Conservation (phyloP, 1,140 invertebrate genomes). For the Ladona fulva region DNA sequence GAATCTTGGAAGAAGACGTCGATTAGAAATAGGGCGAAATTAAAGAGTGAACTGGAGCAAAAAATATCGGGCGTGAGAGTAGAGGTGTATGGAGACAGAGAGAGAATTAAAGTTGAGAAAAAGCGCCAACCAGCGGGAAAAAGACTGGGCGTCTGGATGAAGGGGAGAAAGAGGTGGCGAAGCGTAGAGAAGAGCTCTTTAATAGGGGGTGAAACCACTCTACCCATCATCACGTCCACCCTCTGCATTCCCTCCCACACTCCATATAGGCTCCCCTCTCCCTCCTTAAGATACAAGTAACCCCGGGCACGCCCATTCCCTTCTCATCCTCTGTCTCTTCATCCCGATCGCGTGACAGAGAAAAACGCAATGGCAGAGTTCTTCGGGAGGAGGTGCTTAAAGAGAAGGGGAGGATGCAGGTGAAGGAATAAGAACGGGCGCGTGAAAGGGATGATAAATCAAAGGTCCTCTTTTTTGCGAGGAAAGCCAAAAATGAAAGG, state of each 20-base stretch:
- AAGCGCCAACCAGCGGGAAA: too few relatives aligned
- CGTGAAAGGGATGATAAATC: too few relatives aligned
- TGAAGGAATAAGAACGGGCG: too few relatives aligned
- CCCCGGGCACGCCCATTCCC: not conserved
- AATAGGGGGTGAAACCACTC: slow-evolving; percentile 42
- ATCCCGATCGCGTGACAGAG: too few relatives aligned
- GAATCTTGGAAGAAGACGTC: not conserved
- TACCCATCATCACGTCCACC: slow-evolving; percentile 27
- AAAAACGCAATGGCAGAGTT: too few relatives aligned
- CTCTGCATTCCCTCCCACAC: not conserved
- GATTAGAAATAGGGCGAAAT: not conserved
- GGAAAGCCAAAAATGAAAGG: too few relatives aligned
- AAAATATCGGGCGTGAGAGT: not conserved
- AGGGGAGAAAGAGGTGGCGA: not conserved
- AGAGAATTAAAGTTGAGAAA: not conserved
- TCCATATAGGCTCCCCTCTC: too few relatives aligned
- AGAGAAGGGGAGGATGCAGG: too few relatives aligned
- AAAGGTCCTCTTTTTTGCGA: too few relatives aligned
- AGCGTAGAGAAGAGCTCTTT: slow-evolving; percentile 38
- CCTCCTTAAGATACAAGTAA: too few relatives aligned
- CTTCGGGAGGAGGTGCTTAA: too few relatives aligned
- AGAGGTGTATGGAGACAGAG: not conserved
- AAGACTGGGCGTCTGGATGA: not conserved
- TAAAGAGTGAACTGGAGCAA: not conserved
- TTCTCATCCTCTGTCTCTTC: not conserved